Percentiles rank a stretch among this genome's conserved stretches.
These are phyloP conservation scores for Aeoliscus strigatus DNA, from an alignment of 2,797 vertebrate species.

Conservation along the genomic window DNA sequence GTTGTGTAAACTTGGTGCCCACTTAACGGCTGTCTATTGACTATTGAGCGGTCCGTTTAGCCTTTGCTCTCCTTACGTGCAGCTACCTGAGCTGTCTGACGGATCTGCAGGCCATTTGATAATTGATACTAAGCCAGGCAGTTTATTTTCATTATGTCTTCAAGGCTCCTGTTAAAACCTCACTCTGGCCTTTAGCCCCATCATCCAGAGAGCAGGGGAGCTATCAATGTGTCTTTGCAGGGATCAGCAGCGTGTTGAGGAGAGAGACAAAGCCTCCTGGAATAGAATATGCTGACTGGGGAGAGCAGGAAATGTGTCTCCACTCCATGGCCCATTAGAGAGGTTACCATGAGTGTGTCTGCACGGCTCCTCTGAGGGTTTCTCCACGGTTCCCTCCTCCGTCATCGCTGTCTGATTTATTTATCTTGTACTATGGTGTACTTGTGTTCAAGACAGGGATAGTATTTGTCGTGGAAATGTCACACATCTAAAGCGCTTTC, in stretches of 20 bases:
- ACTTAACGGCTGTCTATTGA: constrained; percentile 15
- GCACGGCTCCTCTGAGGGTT: constrained; percentile 28
- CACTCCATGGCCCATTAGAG: constrained; percentile 48
- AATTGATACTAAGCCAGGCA: constrained; percentile 56
- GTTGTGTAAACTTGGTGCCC: constrained; percentile 19
- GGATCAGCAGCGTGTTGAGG: constrained; percentile 14
- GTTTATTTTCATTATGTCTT: constrained; percentile 48
- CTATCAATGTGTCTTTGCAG: constrained; percentile 50
- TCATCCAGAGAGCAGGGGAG: constrained; percentile 31
- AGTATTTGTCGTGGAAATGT: too few species aligned
- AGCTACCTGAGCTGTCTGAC: constrained; percentile 16
- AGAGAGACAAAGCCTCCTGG: constrained; percentile 44
- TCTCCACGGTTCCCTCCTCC: constrained; percentile 19
- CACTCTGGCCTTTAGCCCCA: constrained; percentile 30
- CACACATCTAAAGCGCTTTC: background rate
- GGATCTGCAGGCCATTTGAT: constrained; percentile 45
- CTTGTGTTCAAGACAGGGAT: constrained; percentile 16
- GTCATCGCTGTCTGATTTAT: constrained; percentile 50
- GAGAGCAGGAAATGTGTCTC: constrained; percentile 48
- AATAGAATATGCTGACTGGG: constrained; percentile 67
- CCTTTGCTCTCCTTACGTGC: constrained; percentile 3
- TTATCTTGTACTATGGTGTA: constrained; percentile 22
- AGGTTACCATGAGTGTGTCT: too few species aligned
- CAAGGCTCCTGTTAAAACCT: constrained; percentile 51
- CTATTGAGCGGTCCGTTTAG: constrained; percentile 7